Base-by-base conservation (phyloP, 2,797 vertebrate genomes). In the Typhlichthys subterraneus region DNA sequence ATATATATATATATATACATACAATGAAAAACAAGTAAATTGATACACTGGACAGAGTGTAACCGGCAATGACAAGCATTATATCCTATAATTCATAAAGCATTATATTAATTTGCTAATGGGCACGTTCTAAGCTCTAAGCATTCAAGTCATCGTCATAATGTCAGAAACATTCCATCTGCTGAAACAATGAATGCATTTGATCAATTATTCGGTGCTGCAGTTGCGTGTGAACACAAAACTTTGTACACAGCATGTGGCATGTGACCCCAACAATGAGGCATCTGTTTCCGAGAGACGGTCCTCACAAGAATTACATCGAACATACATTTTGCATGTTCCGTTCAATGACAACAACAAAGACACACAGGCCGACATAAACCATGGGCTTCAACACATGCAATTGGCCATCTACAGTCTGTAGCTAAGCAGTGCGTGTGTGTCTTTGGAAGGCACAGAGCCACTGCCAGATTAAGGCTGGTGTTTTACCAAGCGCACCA, bases 191-290 rank as follows among this genome's bases (percentile, higher is more conserved):
- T 57, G 60, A 31, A 61, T 71, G 84, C 77, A 88, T 88, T 82
- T 83, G 80, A 87, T 82, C 84, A 84, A 83, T 84, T 85, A 86
- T 82, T 65, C 50, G 38, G 31, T 46, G 69, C 75, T 72, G 66
- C 78, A 74, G 74, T 86, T 90, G 87, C 80, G 74, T 85, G 75
- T 88, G 84, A 85, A 82, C 73, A 46, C 73, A 56, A 75, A 73
- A 81, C 82, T 85, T 83, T 85, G 68, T 73, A 76, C 84, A n/a
- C 85, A 87, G 86, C 85, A 82, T 87, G 85, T 78, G 85, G 82
- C 78, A 70, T 80, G 72, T 79, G 75, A 76, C 81, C 82, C 82
- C 71, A 57, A 87, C 81, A 82, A 85, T 83, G 79, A 74, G 48
- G 38, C 83, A 89, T 87, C 80, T 83, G 82, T 73, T 72, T 76